phyloP scores from a whole-genome alignment of 1,140 invertebrate genomes.

The Himalopsyche phryganea region DNA sequence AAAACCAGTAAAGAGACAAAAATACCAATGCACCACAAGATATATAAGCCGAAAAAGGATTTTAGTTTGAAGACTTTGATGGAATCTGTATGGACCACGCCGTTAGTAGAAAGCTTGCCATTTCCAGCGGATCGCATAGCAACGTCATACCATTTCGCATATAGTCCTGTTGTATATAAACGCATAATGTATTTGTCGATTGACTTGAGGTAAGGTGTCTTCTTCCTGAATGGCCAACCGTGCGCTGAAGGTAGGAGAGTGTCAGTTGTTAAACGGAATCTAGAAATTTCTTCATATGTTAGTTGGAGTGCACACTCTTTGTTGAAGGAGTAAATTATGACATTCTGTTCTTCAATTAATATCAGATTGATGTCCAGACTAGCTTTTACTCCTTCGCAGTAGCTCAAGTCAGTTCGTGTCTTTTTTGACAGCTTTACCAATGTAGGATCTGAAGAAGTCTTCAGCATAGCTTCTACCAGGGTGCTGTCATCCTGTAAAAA shows the following conservation, averaged over 20 bases:
- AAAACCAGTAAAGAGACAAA: too few species aligned
- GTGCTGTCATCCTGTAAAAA: constrained; percentile 10
- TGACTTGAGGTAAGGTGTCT: constrained; percentile 13
- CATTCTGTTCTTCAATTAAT: constrained; percentile 22
- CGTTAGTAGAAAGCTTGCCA: neutral
- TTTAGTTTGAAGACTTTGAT: too few species aligned
- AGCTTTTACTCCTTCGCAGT: constrained; percentile 14
- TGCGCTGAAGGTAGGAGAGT: constrained; percentile 14
- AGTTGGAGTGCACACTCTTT: constrained; percentile 8
- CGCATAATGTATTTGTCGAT: constrained; percentile 15
- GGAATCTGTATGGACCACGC: neutral
- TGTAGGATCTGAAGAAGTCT: constrained; percentile 7
- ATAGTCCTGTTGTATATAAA: constrained; percentile 17
- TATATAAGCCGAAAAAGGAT: too few species aligned
- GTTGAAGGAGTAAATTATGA: constrained; percentile 5
- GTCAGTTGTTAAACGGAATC: constrained; percentile 20
- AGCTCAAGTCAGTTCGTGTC: constrained; percentile 9
- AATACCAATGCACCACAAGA: too few species aligned
- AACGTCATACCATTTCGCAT: constrained; percentile 8
- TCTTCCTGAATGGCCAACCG: constrained; percentile 22
- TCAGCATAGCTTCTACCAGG: constrained; percentile 4
- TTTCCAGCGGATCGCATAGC: too few species aligned
- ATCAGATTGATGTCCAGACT: constrained; percentile 1
- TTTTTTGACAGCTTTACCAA: constrained; percentile 5
- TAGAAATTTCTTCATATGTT: constrained; percentile 1